Base-by-base conservation (phyloP, 2,113 vertebrate genomes). In the Amphiprion ocellaris region DNA sequence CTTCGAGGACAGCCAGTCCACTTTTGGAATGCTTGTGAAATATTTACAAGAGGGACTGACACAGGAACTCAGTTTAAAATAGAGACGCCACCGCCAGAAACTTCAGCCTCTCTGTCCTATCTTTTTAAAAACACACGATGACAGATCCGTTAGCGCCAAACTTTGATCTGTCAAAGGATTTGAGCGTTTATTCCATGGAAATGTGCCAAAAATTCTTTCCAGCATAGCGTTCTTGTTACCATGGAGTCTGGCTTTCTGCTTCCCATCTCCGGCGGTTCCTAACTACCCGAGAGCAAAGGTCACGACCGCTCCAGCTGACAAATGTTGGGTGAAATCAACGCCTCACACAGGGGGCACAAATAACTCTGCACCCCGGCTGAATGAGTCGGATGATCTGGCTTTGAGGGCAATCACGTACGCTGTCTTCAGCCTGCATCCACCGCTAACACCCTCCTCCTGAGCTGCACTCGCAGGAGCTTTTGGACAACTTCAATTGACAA, bases 11-110 rank as follows among this genome's bases (percentile, higher is more conserved):
- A 66, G 60, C 72, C 66, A 73, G 79, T 83, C 77, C 69, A 54
- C 81, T 30, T 82, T 82, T 74, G 92, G 92, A 91, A 91, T 92
- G 85, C 90, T 87, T 10, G 75, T 80, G 88, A 92, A 90, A 91
- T 81, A 87, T 90, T 92, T 85, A 74, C 83, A 71, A 74, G 77
- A 89, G 82, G 52, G 79, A 72, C 70, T 69, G 72, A 82, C 78
- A 85, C 79, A 67, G 71, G 77, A 87, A 81, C 79, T 83, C 56
- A 19, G 75, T 87, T 87, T 88, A 87, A 92, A 90, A 90, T 87
- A 87, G 86, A 61, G 39, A 39, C n/a, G 54, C 69, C 55, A n/a
- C 63, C 70, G 69, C 74, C 65, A 77, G 54, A 77, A 28, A 3
- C 74, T 55, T 82, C 81, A 80, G 66, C 39, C 58, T 26, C 12